A percentile compares a stretch with the other conserved stretches of the same genome.
Evolutionary conservation across 2,888 invertebrate species (phyloP).

Genomic region (Hyposoter didymator): DNA sequence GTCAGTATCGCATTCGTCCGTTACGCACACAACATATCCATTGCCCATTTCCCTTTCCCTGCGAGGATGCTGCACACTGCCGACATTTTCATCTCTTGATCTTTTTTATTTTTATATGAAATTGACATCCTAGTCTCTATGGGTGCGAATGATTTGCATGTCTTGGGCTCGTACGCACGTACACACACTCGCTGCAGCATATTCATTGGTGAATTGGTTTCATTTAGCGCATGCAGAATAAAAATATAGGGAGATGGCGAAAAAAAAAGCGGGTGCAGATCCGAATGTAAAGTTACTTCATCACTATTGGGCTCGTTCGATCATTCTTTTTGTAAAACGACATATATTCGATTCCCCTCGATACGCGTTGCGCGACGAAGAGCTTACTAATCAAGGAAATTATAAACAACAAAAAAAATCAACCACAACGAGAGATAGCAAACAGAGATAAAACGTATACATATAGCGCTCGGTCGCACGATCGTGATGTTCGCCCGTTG

Average conservation of each 20-base stretch:
- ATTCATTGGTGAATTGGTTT: slow-evolving; percentile 46
- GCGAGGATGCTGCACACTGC: neutral
- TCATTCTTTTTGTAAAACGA: slow-evolving; percentile 63
- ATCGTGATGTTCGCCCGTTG: slow-evolving; percentile 7
- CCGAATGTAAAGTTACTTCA: slow-evolving; percentile 67
- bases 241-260: slow-evolving; percentile 28
- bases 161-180: neutral
- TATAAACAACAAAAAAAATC: neutral
- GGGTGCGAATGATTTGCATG: neutral
- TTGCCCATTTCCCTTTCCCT: neutral
- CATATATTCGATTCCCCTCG: slow-evolving; percentile 61
- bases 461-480: neutral
- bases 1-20: neutral
- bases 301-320: slow-evolving; percentile 68
- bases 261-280: slow-evolving; percentile 29
- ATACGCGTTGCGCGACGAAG: neutral
- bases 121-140: slow-evolving; percentile 2
- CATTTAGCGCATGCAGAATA: slow-evolving; percentile 36
- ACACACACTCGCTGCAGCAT: neutral
- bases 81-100: slow-evolving; percentile 30
- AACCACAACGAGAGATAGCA: neutral
- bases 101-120: neutral
- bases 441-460: neutral
- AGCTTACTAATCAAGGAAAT: neutral
- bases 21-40: neutral